Base-by-base conservation (phyloP, 2,797 vertebrate species). In the Scolopax rusticola region DNA sequence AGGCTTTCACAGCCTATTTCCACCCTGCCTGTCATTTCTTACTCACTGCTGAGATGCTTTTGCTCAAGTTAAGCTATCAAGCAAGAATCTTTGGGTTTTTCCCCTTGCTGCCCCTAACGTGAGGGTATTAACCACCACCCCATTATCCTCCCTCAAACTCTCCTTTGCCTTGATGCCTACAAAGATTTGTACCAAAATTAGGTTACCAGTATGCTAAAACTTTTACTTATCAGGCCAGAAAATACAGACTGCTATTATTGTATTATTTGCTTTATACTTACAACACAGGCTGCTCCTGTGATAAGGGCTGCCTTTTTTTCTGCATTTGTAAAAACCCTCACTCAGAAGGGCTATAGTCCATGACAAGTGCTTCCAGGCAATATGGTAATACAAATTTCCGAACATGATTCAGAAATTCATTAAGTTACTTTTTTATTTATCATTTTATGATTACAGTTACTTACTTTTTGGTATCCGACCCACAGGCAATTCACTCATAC, bases 1-100 rank as follows among this genome's bases (percentile, higher is more conserved):
- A 89, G 64, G 60, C 71, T 82, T 79, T 63, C 64, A 90, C 47
- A 90, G 77, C 38, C 59, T 82, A 24, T 91, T 91, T 83, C 87
- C 45, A 85, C 48, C 51, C 33, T 77, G 45, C 25, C 53, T 78
- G 27, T 75, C 23, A 68, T 84, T 94, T 83, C 45, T 91, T 30
- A 51, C 68, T 85, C 78, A 73, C 71, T 33, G 53, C 30, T 25
- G 15, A 64, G 51, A 85, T 1, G 4, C 48, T 77, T 64, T 57
- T 83, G 68, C 15, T 70, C 1, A 0, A 57, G 41, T 61, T 69
- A 84, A 81, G 90, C 36, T 92, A 85, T 70, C 15, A 93, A 80
- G 38, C 24, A 61, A 88, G 47, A 87, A 81, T 56, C 51, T 59
- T 59, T 25, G 47, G 45, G 17, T 17, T 45, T 28, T 81, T 82